A percentile compares a stretch with the other conserved stretches of the same genome.
These are phyloP conservation scores for Pachycephus smyrnensis DNA, from an alignment of 2,888 invertebrate genomes.

Conservation along the genomic window DNA sequence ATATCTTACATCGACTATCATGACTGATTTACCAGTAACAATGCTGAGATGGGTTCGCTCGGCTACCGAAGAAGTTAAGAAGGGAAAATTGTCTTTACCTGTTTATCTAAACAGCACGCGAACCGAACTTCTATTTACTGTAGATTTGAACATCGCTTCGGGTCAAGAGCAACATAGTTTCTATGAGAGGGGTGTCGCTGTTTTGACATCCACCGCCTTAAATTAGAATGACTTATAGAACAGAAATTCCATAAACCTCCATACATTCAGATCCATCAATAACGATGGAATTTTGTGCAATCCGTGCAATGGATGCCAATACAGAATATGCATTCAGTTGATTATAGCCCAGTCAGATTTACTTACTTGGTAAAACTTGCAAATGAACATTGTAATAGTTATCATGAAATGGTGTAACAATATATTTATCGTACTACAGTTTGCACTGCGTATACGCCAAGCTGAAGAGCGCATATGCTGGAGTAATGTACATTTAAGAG, in stretches of 20 bases:
- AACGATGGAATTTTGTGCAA: neutral
- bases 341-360: neutral
- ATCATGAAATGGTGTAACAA: neutral
- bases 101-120: conserved; percentile 98
- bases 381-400: neutral
- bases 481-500: neutral
- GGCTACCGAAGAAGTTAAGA: conserved; percentile 66
- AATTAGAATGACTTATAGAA: conserved; percentile 70
- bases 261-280: neutral
- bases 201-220: conserved; percentile 92
- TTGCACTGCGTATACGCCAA: neutral
- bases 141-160: conserved; percentile 91
- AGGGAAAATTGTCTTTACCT: conserved; percentile 87
- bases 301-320: neutral
- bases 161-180: conserved; percentile 95
- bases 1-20: conserved; percentile 91
- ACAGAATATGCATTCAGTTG: neutral
- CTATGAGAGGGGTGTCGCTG: conserved; percentile 98
- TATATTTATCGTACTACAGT: neutral
- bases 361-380: neutral
- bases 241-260: neutral
- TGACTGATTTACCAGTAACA: conserved; percentile 92
- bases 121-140: conserved; percentile 93
- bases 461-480: neutral
- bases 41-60: conserved; percentile 90